Evolutionary conservation across 1,140 invertebrate species (phyloP).

Genomic region (Drosophila sp.): DNA sequence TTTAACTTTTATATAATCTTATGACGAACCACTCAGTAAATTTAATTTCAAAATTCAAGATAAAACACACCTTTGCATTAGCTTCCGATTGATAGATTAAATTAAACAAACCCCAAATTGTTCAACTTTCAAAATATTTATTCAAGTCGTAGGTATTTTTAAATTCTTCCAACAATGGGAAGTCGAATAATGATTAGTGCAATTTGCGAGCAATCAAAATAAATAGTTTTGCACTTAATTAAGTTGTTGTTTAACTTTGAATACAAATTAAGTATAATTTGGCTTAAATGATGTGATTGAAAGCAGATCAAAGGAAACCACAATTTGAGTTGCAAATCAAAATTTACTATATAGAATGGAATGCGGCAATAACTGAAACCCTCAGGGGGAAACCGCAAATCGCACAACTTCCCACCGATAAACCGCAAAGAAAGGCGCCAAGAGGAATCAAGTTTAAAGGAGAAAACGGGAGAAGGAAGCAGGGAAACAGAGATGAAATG

Average conservation of each 20-base stretch:
- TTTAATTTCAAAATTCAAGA: no score
- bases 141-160: no score
- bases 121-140: conserved; percentile 2
- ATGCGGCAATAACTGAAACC: conserved; percentile 11
- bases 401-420: conserved; percentile 19
- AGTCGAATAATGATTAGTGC: neutral
- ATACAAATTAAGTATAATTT: conserved; percentile 6
- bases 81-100: neutral
- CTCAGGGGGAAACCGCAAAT: conserved; percentile 16
- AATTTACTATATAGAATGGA: conserved; percentile 3
- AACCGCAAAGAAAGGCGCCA: conserved; percentile 25
- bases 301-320: conserved; percentile 21
- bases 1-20: no score
- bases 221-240: conserved; percentile 6
- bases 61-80: neutral
- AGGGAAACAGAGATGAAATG: neutral
- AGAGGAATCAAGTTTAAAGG: conserved; percentile 10
- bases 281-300: conserved; percentile 13
- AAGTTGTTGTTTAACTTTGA: conserved; percentile 11
- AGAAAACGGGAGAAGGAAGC: neutral
- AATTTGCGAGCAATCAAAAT: neutral
- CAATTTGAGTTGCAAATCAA: conserved; percentile 40
- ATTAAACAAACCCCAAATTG: neutral
- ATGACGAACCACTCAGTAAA: no score
- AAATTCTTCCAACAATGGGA: no score